Base-by-base conservation (phyloP, 2,888 invertebrate species). In the Drosophila subsilvestris region DNA sequence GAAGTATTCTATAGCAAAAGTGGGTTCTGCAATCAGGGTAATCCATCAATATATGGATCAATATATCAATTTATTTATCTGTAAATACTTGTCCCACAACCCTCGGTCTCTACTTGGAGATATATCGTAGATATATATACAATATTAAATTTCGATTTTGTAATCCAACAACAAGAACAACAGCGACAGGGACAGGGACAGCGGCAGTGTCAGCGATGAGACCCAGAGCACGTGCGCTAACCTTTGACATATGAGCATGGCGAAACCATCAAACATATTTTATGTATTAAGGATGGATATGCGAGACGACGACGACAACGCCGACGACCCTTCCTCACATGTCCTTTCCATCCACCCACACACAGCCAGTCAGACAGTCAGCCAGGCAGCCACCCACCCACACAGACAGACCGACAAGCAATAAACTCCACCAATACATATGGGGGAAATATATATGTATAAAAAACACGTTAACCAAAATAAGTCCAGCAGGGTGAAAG, bases 211-310 rank as follows among this genome's bases (percentile, higher is more conserved):
- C 2, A 83, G 54, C 63, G 69, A 66, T 57, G 67, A 72, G 76
- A 68, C 69, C 83, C 76, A 75, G 75, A 80, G 89, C 89, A 88
- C 88, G 88, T 89, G 89, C 86, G 81, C 86, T 89, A 88, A 88
- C 88, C 85, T 89, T 89, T 88, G 88, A 89, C 88, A 88, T 89
- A 89, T 89, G 89, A 88, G 82, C 69, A 68, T 63, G 70, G 72
- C 62, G 79, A 79, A 83, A 77, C 88, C 85, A 88, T 81, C 89
- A 84, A 86, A 86, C 86, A 89, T 89, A 86, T 87, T 88, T 89
- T 83, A 86, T 88, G 79, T 87, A 82, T 86, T 85, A 85, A 89
- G 88, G 82, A 84, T 78, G 88, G 82, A 84, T 78, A 81, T 74
- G 67, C 62, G 65, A 74, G 63, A 78, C 58, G 65, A 63, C 51